phyloP scores from a whole-genome alignment of 37 sponge, comb jelly and placozoan genomes.

The Bolinopsis microptera region DNA sequence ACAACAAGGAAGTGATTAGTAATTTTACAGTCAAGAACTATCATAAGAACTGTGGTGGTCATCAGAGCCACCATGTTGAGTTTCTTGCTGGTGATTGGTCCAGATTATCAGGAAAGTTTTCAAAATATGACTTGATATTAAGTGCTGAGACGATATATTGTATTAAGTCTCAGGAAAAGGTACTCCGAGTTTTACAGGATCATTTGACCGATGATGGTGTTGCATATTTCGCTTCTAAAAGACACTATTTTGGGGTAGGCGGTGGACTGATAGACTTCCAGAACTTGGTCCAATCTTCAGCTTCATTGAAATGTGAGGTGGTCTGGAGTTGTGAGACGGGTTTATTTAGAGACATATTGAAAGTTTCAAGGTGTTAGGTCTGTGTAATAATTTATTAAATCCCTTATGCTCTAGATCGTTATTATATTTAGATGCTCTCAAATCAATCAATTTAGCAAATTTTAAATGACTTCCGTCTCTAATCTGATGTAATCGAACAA shows the following conservation, averaged over 20 bases:
- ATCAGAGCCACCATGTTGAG: background rate
- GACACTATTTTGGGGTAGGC: slow-evolving; percentile 94
- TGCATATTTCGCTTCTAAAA: slow-evolving; percentile 84
- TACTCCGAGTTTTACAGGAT: slow-evolving; percentile 72
- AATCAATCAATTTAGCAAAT: too few species aligned
- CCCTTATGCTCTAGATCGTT: too few species aligned
- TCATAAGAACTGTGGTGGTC: slow-evolving; percentile 35
- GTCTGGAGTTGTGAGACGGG: slow-evolving; percentile 31
- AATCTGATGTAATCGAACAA: too few species aligned
- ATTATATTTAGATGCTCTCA: too few species aligned
- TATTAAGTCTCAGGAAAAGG: slow-evolving; percentile 69
- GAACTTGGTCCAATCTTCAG: slow-evolving; percentile 73
- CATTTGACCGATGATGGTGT: slow-evolving; percentile 69
- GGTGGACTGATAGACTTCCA: slow-evolving; percentile 77
- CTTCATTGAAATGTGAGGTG: slow-evolving; percentile 64
- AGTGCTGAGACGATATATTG: slow-evolving; percentile 95
- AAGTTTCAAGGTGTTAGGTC: background rate
- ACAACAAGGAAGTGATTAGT: slow-evolving; percentile 84
- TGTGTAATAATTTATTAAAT: too few species aligned
- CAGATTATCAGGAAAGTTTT: background rate
- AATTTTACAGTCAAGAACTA: slow-evolving; percentile 82
- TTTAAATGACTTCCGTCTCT: too few species aligned
- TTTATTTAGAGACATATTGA: slow-evolving; percentile 48
- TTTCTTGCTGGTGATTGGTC: slow-evolving; percentile 53
- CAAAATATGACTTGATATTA: slow-evolving; percentile 81